Base-by-base conservation (phyloP, 2,113 vertebrate species). In the Haemorhous mexicanus region DNA sequence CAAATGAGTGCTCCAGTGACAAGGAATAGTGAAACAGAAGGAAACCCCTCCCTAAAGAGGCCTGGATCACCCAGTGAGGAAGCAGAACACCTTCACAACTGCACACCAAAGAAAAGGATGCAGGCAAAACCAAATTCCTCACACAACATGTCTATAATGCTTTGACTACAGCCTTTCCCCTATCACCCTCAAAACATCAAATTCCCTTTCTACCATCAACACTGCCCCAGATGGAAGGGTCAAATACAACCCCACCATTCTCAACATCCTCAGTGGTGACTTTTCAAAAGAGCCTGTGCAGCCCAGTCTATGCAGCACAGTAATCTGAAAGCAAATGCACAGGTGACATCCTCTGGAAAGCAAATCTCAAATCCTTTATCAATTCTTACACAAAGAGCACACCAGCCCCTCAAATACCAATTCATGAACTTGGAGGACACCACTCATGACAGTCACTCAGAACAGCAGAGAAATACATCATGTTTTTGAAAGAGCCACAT, bases 301-400 rank as follows among this genome's bases (percentile, higher is more conserved):
- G 7, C 16, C 11, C 26, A 35, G 37, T 18, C 66, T 56, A 2
- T 11, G 26, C 14, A 18, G 63, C 43, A 22, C 0, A 0, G 12
- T 37, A 41, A 50, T 28, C 23, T 73, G 41, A 76, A 69, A 77
- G 46, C 24, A 79, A 78, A 87, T 4, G 28, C 24, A 90, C 9
- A 50, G 52, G 4, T 30, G 6, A 61, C 33, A 50, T 37, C 22
- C 53, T 87, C 35, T 14, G 4, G 44, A 90, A 68, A 20, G 75
- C 52, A 85, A 72, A 58, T 76, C 28, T 66, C 86, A 88, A 64
- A 47, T 72, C 27, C 61, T 73, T 47, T 9, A 64, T 15, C 21
- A 53, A 43, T 83, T 86, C 84, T 43, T 70, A 56, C 20, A 39
- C 3, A 2, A 37, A 55, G 27, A 16, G 52, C 30, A 85, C 37